Conservation (phyloP, 2,113 vertebrate genomes). For the Corapipo altera region DNA sequence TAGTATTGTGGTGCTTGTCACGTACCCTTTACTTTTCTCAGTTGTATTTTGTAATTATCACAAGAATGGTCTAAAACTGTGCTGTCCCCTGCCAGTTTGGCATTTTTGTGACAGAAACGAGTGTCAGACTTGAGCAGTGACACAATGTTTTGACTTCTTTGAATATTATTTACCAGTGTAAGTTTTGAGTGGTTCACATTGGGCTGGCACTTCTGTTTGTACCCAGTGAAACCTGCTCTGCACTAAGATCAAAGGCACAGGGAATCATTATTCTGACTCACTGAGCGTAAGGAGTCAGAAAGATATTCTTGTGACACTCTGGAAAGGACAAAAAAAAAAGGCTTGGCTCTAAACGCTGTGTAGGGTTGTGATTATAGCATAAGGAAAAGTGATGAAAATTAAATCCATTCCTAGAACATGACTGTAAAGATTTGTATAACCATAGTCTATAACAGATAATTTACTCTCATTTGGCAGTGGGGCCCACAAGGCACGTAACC, state of each 20-base stretch:
- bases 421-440: not conserved
- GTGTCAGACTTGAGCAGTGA: not conserved
- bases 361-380: not conserved
- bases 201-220: not conserved
- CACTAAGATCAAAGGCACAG: not conserved
- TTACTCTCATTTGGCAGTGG: not conserved
- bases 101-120: not conserved
- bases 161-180: slow-evolving; percentile 5
- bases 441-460: not conserved
- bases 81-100: not conserved
- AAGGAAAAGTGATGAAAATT: slow-evolving; percentile 7
- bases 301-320: not conserved
- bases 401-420: not conserved
- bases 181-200: slow-evolving; percentile 31
- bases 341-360: not conserved
- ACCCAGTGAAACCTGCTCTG: slow-evolving; percentile 2
- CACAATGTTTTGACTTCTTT: slow-evolving; percentile 13
- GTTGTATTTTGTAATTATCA: not conserved
- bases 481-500: accelerated
- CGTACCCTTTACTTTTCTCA: not conserved
- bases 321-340: not conserved
- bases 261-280: slow-evolving; percentile 14
- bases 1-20: not conserved
- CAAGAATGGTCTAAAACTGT: not conserved
- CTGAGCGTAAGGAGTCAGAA: not conserved